Conservation (phyloP, 2,797 vertebrate genomes). For the Poeciliopsis turneri region DNA sequence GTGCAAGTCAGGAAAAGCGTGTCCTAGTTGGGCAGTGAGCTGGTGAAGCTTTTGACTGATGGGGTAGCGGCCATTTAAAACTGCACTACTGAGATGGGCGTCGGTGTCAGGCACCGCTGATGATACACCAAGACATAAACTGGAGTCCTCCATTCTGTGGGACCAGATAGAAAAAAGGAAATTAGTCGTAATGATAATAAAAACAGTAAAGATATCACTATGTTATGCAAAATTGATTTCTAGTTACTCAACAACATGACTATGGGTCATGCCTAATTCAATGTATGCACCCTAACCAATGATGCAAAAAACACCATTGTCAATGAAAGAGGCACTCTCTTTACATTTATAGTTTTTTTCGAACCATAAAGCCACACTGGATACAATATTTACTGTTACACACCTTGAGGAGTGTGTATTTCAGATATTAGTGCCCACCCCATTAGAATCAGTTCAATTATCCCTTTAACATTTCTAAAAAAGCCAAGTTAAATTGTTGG, state of each 20-base stretch:
- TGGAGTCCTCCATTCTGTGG: constrained; percentile 96
- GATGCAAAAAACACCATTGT: constrained; percentile 20
- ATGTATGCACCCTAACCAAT: constrained; percentile 8
- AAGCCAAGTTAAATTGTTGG: constrained; percentile 80
- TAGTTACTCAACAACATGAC: constrained; percentile 11
- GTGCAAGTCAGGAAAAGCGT: constrained; percentile 95
- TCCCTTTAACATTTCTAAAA: constrained; percentile 76
- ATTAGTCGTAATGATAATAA: background rate
- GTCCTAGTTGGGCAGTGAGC: constrained; percentile 95
- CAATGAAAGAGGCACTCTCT: constrained; percentile 44
- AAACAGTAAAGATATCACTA: background rate
- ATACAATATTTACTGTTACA: constrained; percentile 79
- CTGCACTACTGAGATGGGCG: constrained; percentile 90
- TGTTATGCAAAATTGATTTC: background rate
- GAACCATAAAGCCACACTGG: constrained; percentile 81
- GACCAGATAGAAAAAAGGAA: constrained; percentile 30
- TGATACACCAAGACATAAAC: constrained; percentile 99
- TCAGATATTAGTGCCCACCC: constrained; percentile 85
- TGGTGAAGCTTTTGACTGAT: constrained; percentile 99
- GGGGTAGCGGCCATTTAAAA: constrained; percentile 98
- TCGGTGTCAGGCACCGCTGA: constrained; percentile 92
- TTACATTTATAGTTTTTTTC: constrained; percentile 57
- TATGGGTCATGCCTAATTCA: constrained; percentile 21
- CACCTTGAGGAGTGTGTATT: constrained; percentile 79
- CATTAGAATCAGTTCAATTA: constrained; percentile 89